phyloP scores from a whole-genome alignment of 2,113 vertebrate genomes.

The Erpornis zantholeuca region DNA sequence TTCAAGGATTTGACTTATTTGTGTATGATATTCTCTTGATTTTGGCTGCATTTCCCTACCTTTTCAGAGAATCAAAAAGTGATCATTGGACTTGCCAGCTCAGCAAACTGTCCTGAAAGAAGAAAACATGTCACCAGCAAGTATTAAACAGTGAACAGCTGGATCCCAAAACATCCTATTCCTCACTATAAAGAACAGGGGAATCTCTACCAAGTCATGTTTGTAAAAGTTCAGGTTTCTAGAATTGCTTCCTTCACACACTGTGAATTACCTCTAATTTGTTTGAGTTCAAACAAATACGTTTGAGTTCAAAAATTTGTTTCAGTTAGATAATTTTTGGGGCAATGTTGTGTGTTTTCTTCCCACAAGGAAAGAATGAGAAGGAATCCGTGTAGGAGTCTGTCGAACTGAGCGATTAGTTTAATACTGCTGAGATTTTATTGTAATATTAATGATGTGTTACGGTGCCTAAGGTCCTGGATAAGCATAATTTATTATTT shows the following conservation, averaged over 20 bases:
- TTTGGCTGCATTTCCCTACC: not conserved
- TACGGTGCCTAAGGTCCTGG: not conserved
- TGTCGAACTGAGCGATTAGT: slow-evolving; percentile 22
- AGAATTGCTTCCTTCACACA: not conserved
- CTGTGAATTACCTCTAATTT: not conserved
- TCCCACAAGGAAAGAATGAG: not conserved
- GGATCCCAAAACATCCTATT: not conserved
- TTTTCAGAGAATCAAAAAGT: not conserved
- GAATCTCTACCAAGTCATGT: not conserved
- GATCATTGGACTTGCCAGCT: not conserved
- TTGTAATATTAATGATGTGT: slow-evolving; percentile 20
- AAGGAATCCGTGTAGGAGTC: not conserved
- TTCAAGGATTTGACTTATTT: not conserved
- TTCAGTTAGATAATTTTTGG: not conserved
- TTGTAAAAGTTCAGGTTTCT: not conserved
- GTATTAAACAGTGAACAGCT: not conserved
- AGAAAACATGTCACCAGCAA: not conserved
- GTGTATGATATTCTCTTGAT: not conserved
- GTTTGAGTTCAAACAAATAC: not conserved
- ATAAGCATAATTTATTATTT: slow-evolving; percentile 6
- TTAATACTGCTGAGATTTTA: slow-evolving; percentile 47
- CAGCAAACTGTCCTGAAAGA: not conserved
- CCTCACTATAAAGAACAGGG: not conserved
- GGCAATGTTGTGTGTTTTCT: not conserved
- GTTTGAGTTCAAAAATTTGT: not conserved